Percentiles rank a stretch among this genome's conserved stretches.
These are phyloP conservation scores for Rhimphoctona megacephalus DNA, from an alignment of 2,888 invertebrate species.

Conservation along the genomic window DNA sequence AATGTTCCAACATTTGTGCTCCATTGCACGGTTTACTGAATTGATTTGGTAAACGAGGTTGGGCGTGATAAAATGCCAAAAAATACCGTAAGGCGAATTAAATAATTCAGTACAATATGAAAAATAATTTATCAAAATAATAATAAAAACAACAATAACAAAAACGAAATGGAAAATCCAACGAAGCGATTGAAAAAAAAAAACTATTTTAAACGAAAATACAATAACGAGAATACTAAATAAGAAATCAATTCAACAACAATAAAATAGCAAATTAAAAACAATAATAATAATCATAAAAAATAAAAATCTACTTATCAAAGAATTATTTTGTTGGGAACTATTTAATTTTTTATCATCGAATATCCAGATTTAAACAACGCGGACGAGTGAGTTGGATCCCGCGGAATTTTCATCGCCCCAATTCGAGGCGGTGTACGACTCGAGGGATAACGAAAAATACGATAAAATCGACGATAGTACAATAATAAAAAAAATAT, in stretches of 20 bases:
- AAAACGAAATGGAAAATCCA: not conserved
- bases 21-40: too few species aligned
- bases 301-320: too few species aligned
- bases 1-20: not conserved
- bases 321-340: too few species aligned
- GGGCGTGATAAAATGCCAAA: too few species aligned
- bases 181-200: not conserved
- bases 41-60: too few species aligned
- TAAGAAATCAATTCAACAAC: not conserved
- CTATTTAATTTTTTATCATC: not conserved
- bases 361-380: not conserved
- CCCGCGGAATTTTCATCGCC: not conserved
- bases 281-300: not conserved
- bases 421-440: not conserved
- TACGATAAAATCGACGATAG: not conserved
- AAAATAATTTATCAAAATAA: not conserved
- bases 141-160: not conserved
- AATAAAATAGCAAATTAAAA: too few species aligned
- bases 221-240: not conserved
- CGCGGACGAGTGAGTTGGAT: not conserved
- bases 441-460: not conserved
- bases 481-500: too few species aligned
- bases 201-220: not conserved
- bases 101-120: too few species aligned
- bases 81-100: too few species aligned